Percentiles rank a stretch among this genome's conserved stretches.
These are phyloP conservation scores for Bombyx huttoni DNA, from an alignment of 2,888 invertebrate species.

Conservation along the genomic window DNA sequence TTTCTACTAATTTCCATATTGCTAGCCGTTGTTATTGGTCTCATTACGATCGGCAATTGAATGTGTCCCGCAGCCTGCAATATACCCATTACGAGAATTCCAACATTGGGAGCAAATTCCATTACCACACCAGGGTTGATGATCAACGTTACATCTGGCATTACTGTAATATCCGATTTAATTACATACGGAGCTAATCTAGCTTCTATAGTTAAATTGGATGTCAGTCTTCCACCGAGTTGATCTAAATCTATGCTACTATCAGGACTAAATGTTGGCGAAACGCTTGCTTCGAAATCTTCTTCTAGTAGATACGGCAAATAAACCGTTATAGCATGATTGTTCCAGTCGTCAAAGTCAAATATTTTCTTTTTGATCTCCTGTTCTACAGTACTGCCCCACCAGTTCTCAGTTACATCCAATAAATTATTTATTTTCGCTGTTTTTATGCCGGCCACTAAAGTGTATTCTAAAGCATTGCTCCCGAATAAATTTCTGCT, in stretches of 20 bases:
- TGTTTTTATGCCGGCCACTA: slow-evolving; percentile 92
- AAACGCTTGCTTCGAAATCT: slow-evolving; percentile 82
- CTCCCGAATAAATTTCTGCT: slow-evolving; percentile 90
- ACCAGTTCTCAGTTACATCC: slow-evolving; percentile 95
- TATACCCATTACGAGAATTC: slow-evolving; percentile 93
- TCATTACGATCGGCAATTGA: slow-evolving; percentile 84
- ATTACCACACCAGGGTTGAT: slow-evolving; percentile 91
- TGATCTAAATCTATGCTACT: slow-evolving; percentile 74
- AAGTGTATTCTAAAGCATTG: slow-evolving; percentile 88
- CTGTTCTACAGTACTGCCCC: slow-evolving; percentile 85
- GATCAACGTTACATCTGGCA: slow-evolving; percentile 91
- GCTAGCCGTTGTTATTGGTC: slow-evolving; percentile 61
- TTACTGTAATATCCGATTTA: slow-evolving; percentile 92
- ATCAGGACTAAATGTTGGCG: slow-evolving; percentile 75
- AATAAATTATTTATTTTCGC: slow-evolving; percentile 89
- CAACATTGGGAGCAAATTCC: slow-evolving; percentile 96
- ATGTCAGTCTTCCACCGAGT: slow-evolving; percentile 83
- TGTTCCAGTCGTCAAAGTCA: slow-evolving; percentile 99
- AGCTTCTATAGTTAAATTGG: slow-evolving; percentile 75
- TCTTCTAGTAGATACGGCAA: slow-evolving; percentile 89
- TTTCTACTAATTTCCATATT: slow-evolving; percentile 48
- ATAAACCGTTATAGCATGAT: slow-evolving; percentile 93
- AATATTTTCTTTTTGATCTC: slow-evolving; percentile 89
- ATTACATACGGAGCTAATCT: slow-evolving; percentile 83
- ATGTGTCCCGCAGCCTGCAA: slow-evolving; percentile 86